These are phyloP conservation scores for Nesogale talazaci DNA, from an alignment of 2,113 vertebrate genomes.

Conservation along the genomic window DNA sequence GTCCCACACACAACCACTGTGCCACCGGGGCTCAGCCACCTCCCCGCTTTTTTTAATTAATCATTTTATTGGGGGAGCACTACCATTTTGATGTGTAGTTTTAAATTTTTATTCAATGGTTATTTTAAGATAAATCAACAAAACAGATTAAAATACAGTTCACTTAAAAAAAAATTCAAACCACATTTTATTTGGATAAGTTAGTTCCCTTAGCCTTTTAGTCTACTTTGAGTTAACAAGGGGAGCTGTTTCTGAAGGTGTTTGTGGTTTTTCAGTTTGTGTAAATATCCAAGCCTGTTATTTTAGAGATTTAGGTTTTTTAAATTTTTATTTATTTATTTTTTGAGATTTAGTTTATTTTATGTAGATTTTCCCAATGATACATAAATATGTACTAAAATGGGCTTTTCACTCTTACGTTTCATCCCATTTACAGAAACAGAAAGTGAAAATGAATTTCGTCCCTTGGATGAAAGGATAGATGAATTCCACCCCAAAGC, in stretches of 20 bases:
- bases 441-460: slow-evolving; percentile 99
- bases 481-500: slow-evolving; percentile 99
- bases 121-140: slow-evolving; percentile 34
- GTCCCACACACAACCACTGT: too few species aligned
- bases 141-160: slow-evolving; percentile 26
- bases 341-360: slow-evolving; percentile 43
- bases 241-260: slow-evolving; percentile 25
- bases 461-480: slow-evolving; percentile 98
- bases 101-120: slow-evolving; percentile 38
- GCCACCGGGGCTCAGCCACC: too few species aligned
- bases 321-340: too few species aligned
- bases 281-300: not conserved
- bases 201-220: slow-evolving; percentile 40
- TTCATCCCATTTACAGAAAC: slow-evolving; percentile 89
- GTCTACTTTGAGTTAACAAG: slow-evolving; percentile 4
- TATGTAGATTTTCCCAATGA: slow-evolving; percentile 34
- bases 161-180: not conserved
- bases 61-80: too few species aligned
- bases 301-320: slow-evolving; percentile 50
- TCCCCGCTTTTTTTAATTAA: too few species aligned
- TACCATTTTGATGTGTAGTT: too few species aligned
- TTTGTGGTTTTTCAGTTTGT: slow-evolving; percentile 40
- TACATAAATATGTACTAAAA: not conserved
- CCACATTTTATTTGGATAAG: not conserved
- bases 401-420: not conserved